Conservation (phyloP, 2,797 vertebrate species). For the Gouania willdenowi region DNA sequence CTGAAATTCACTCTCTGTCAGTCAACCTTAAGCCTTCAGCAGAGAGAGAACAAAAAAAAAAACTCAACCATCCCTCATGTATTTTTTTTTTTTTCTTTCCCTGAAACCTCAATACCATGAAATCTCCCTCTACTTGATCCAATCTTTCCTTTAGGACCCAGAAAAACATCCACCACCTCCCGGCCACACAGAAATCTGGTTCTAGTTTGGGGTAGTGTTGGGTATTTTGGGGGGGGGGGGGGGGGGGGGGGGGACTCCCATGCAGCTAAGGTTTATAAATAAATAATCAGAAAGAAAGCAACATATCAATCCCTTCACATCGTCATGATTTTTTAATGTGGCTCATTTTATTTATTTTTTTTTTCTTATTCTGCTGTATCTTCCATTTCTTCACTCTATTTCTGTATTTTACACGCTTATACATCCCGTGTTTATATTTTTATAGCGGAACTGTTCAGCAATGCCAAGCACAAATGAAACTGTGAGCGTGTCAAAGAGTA, state of each 20-base stretch:
- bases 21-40: slow-evolving; percentile 24
- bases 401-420: slow-evolving; percentile 10
- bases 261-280: slow-evolving; percentile 73
- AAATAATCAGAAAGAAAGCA: slow-evolving; percentile 61
- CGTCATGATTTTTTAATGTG: slow-evolving; percentile 61
- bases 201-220: slow-evolving; percentile 66
- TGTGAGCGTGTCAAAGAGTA: slow-evolving; percentile 31
- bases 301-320: slow-evolving; percentile 45
- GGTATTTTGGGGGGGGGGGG: slow-evolving; percentile 39
- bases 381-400: neutral
- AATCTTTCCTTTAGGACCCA: slow-evolving; percentile 62
- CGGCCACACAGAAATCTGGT: slow-evolving; percentile 68
- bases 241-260: slow-evolving; percentile 44
- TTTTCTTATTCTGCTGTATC: slow-evolving; percentile 4
- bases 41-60: slow-evolving; percentile 8
- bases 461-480: slow-evolving; percentile 25
- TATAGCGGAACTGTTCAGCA: slow-evolving; percentile 7
- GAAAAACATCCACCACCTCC: slow-evolving; percentile 58
- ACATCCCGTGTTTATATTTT: slow-evolving; percentile 6
- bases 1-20: slow-evolving; percentile 33
- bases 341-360: neutral
- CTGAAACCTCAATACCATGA: slow-evolving; percentile 41
- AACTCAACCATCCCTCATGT: slow-evolving; percentile 5
- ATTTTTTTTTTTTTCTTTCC: slow-evolving; percentile 9
- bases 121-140: slow-evolving; percentile 54